Evolutionary conservation across 2,888 invertebrate species (phyloP), one percentile per base, ranked within the genome.

Genomic region (Dendrolimus pini): DNA sequence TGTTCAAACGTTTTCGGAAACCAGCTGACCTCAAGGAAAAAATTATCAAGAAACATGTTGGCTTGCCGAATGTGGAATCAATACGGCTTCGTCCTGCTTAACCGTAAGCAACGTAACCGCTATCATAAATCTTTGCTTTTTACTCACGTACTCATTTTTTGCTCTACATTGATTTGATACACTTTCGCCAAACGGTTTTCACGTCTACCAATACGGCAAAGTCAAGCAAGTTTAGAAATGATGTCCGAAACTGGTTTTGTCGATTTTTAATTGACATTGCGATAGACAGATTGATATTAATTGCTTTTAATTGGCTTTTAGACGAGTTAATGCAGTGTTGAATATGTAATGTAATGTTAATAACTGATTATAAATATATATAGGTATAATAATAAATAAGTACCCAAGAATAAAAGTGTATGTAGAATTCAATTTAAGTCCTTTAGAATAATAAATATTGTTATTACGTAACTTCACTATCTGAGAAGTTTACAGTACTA

Each of bases 21-120:
- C 47, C 47, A 47, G 12, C 12, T 12, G 47, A 47, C 47, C 47
- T 47, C 47, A 47, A 47, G 9, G 47, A 30, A 30, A 30, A 30
- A 30, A 30, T 47, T 12, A 47, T 41, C 41, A 56, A 60, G 65
- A 59, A 68, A 66, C 64, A 65, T 62, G 14, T 13, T 42, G 63
- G 61, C 65, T 70, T 56, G 41, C 71, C 71, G 62, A 69, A 71
- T 65, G 68, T 65, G 71, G 70, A 65, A 55, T 54, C 53, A 56
- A 47, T 56, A 69, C 68, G 63, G 68, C 66, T 71, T 71, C 55
- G 62, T 65, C 61, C 63, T 61, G 64, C 60, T 67, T 62, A 64
- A 63, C 59, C 63, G 65, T 62, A 30, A 6, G 30, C 30, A 47
- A 47, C 6, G 12, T 47, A 12, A 47, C 47, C 6, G 60, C 63